Percentiles rank a stretch among this genome's conserved stretches.
These are phyloP conservation scores for Spatula clypeata DNA, from an alignment of 2,797 vertebrate genomes.

Conservation along the genomic window DNA sequence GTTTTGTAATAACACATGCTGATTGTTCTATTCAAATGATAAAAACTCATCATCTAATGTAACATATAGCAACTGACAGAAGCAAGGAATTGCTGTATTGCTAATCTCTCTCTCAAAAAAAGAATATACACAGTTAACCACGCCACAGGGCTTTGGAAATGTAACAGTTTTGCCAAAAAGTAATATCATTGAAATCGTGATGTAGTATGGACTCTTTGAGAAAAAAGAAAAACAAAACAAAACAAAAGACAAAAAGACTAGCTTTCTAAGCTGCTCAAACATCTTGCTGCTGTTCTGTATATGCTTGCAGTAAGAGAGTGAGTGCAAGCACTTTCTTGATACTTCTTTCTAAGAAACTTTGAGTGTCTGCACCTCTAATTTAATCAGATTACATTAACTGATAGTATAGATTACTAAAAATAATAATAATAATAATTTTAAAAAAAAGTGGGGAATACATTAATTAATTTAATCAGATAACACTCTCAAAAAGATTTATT, in stretches of 20 bases:
- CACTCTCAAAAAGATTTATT: background rate
- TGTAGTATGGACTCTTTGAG: fast-evolving
- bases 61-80: fast-evolving
- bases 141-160: slow-evolving; percentile 28
- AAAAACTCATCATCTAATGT: background rate
- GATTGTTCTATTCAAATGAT: background rate
- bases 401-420: background rate
- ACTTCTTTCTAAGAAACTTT: background rate
- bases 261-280: background rate
- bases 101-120: background rate
- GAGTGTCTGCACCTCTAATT: background rate
- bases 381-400: slow-evolving; percentile 26
- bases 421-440: too few relatives aligned
- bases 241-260: background rate
- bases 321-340: background rate
- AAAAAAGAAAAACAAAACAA: background rate
- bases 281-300: background rate
- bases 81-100: background rate
- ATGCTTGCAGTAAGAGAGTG: background rate
- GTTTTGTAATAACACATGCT: background rate
- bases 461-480: slow-evolving; percentile 8
- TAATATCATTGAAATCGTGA: background rate
- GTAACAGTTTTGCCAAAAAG: background rate
- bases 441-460: too few relatives aligned
- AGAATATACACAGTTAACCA: slow-evolving; percentile 20